Evolutionary conservation across 2,888 invertebrate species (phyloP).

Genomic region (Acronicta psi): DNA sequence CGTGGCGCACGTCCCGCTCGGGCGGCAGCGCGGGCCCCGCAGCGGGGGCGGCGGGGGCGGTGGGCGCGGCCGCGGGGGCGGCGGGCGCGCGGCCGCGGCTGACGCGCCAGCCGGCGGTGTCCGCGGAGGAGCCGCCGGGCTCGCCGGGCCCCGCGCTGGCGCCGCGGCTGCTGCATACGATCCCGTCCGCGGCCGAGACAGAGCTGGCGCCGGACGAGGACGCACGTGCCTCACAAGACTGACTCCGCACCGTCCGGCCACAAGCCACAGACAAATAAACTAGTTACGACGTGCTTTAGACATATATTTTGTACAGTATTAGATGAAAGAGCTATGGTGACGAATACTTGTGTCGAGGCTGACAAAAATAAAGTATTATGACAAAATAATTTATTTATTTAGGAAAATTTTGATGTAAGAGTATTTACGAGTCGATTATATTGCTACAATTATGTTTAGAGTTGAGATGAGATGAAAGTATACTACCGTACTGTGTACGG

Average conservation of each 20-base stretch:
- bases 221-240: conserved; percentile 51
- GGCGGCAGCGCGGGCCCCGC: conserved; percentile 93
- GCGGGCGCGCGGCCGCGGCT: conserved; percentile 93
- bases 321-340: conserved; percentile 55
- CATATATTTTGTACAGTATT: conserved; percentile 74
- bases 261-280: conserved; percentile 55
- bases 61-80: conserved; percentile 89
- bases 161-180: conserved; percentile 77
- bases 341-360: conserved; percentile 37
- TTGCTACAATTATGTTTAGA: conserved; percentile 54
- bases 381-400: conserved; percentile 68
- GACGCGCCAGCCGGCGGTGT: conserved; percentile 94
- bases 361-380: conserved; percentile 64
- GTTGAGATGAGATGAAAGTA: conserved; percentile 29
- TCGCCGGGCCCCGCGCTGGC: conserved; percentile 60
- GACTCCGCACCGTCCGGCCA: conserved; percentile 40
- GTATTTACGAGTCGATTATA: conserved; percentile 57
- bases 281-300: conserved; percentile 25
- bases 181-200: conserved; percentile 81
- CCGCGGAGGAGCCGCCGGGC: conserved; percentile 92
- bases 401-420: conserved; percentile 60
- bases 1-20: conserved; percentile 96
- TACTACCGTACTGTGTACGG: conserved; percentile 61
- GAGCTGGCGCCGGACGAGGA: conserved; percentile 74
- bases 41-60: conserved; percentile 90